These are phyloP conservation scores for Periophthalmodon schlosseri DNA, from an alignment of 2,113 vertebrate species.

Conservation along the genomic window DNA sequence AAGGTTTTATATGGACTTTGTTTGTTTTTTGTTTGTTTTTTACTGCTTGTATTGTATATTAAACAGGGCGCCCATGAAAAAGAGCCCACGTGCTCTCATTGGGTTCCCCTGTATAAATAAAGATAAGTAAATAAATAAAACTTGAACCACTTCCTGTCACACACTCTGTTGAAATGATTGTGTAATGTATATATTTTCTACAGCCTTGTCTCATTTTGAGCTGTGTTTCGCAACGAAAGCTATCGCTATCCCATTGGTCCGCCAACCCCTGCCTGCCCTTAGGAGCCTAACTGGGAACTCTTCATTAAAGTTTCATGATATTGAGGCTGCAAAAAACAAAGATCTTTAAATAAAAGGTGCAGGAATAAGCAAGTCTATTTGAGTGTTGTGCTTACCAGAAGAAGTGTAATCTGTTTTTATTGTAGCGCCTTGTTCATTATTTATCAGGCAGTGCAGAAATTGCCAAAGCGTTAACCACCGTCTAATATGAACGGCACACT, in stretches of 20 bases:
- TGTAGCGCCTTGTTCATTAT: slow-evolving; percentile 20
- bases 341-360: slow-evolving; percentile 48
- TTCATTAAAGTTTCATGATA: slow-evolving; percentile 62
- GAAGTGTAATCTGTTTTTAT: slow-evolving; percentile 10
- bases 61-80: too few species aligned
- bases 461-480: slow-evolving; percentile 8
- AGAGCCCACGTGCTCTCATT: too few species aligned
- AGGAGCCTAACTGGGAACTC: slow-evolving; percentile 41
- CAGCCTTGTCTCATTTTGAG: slow-evolving; percentile 15
- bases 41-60: too few species aligned
- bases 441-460: slow-evolving; percentile 1
- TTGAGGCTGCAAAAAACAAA: slow-evolving; percentile 6
- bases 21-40: too few species aligned
- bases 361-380: slow-evolving; percentile 21
- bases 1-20: too few species aligned
- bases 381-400: slow-evolving; percentile 9
- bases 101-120: too few species aligned
- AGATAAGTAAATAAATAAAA: too few species aligned
- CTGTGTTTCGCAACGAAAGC: slow-evolving; percentile 7
- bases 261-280: slow-evolving; percentile 29
- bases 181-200: slow-evolving; percentile 25
- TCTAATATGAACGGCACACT: slow-evolving; percentile 1
- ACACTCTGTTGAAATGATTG: slow-evolving; percentile 25
- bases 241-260: slow-evolving; percentile 37
- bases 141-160: too few species aligned